phyloP scores from a whole-genome alignment of 2,888 invertebrate species.

The Aquatica leii region DNA sequence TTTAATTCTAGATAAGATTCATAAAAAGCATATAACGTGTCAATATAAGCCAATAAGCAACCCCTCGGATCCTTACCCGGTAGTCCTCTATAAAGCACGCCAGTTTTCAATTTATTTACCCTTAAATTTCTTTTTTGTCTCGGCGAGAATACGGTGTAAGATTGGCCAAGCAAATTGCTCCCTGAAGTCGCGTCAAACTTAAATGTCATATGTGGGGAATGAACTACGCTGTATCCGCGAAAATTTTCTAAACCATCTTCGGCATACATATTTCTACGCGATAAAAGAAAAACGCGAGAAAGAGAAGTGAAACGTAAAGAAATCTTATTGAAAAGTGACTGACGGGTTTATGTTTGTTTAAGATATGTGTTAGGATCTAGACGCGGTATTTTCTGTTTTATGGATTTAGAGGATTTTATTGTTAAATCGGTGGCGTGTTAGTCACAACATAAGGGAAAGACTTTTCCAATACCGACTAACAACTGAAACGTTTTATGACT shows the following conservation, averaged over 20 bases:
- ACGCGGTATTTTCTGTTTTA: constrained; percentile 53
- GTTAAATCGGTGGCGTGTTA: constrained; percentile 53
- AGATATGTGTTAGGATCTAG: constrained; percentile 47
- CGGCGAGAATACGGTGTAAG: constrained; percentile 53
- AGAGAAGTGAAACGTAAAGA: constrained; percentile 5
- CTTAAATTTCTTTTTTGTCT: constrained; percentile 54
- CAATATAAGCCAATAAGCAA: constrained; percentile 30
- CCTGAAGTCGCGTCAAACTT: constrained; percentile 58
- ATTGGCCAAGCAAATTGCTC: constrained; percentile 59
- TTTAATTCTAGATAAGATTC: constrained; percentile 5
- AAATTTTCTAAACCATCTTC: constrained; percentile 15
- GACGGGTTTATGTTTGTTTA: constrained; percentile 42
- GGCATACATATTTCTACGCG: not conserved
- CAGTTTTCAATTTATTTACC: constrained; percentile 58
- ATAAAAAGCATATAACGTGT: constrained; percentile 25
- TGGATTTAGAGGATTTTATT: constrained; percentile 52
- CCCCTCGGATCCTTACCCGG: constrained; percentile 27
- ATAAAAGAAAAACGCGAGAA: constrained; percentile 1
- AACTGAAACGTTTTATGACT: constrained; percentile 4
- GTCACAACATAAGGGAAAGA: constrained; percentile 3
- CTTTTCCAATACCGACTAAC: not conserved
- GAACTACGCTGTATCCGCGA: constrained; percentile 18
- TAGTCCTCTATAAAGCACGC: constrained; percentile 50
- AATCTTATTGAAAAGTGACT: constrained; percentile 15
- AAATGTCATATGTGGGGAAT: constrained; percentile 54